These are phyloP conservation scores for Melanitta fusca DNA, from an alignment of 2,797 vertebrate species.

Conservation along the genomic window DNA sequence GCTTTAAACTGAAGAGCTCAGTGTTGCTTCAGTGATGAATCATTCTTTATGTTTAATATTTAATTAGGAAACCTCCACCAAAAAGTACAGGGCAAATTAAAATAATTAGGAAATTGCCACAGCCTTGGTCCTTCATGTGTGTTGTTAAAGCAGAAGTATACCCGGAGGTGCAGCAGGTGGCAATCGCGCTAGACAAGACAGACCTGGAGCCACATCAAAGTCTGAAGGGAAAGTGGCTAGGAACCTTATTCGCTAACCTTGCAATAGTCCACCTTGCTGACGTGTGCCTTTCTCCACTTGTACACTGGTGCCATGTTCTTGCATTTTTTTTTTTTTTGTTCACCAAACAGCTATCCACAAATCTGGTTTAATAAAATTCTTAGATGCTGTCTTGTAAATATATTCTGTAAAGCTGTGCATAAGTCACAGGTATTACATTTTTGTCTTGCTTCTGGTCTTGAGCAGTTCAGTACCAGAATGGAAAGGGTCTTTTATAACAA, in stretches of 20 bases:
- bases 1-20: constrained; percentile 12
- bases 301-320: background rate
- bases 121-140: background rate
- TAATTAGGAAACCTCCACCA: constrained; percentile 20
- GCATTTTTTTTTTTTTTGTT: background rate
- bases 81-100: constrained; percentile 26
- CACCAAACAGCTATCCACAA: background rate
- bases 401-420: background rate
- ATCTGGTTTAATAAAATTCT: background rate
- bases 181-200: background rate
- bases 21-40: background rate
- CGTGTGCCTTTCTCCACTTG: background rate
- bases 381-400: background rate
- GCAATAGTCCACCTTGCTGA: background rate
- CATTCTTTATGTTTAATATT: constrained; percentile 13
- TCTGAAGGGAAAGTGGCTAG: background rate
- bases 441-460: background rate
- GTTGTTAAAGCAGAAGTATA: background rate
- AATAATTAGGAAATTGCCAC: constrained; percentile 18
- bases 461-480: background rate
- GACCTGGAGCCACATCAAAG: background rate
- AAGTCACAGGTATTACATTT: background rate
- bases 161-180: background rate
- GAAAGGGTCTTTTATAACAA: background rate
- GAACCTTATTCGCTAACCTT: background rate